These are phyloP conservation scores for Plebejus argus DNA, from an alignment of 2,888 invertebrate species.

Conservation along the genomic window DNA sequence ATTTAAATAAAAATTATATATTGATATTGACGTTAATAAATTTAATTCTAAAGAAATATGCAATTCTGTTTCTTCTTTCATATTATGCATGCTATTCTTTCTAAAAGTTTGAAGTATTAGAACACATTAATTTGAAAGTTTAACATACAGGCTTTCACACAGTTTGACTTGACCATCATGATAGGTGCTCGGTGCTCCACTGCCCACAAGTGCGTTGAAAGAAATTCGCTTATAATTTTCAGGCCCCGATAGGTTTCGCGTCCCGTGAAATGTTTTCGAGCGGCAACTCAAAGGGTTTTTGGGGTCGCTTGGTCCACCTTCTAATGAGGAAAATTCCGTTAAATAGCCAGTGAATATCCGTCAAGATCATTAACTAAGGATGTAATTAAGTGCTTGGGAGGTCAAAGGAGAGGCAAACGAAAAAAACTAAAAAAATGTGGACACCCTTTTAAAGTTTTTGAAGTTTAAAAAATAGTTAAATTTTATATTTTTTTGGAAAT, in stretches of 20 bases:
- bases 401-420: constrained; percentile 31
- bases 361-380: constrained; percentile 38
- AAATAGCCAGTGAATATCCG: constrained; percentile 53
- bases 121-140: no score
- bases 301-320: constrained; percentile 62
- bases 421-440: background rate
- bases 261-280: constrained; percentile 70
- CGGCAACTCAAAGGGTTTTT: constrained; percentile 78
- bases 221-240: constrained; percentile 53
- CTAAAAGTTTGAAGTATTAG: no score
- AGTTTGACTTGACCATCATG: background rate
- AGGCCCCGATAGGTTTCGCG: constrained; percentile 70
- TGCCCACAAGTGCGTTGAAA: constrained; percentile 16
- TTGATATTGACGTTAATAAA: no score
- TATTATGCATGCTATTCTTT: no score
- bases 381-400: constrained; percentile 30
- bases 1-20: no score
- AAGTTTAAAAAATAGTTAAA: no score
- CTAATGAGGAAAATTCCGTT: constrained; percentile 63
- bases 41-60: no score
- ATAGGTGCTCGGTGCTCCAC: background rate
- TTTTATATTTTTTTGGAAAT: no score
- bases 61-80: no score
- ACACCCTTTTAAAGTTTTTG: no score
- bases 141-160: background rate